Percentiles rank a stretch among this genome's conserved stretches.
phyloP scores from a whole-genome alignment of 2,797 vertebrate species.

The Tinamus major region DNA sequence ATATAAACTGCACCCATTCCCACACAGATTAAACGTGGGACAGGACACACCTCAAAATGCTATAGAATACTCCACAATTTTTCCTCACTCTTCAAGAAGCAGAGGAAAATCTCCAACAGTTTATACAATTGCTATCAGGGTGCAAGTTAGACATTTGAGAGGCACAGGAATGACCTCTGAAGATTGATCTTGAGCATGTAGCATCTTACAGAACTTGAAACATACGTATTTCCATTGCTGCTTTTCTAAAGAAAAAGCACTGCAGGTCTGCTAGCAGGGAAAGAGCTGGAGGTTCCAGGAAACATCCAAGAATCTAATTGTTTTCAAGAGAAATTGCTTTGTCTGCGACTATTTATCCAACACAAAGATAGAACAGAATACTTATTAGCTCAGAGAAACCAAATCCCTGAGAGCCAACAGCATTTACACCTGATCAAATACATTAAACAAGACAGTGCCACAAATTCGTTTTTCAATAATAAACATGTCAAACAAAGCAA shows the following conservation, averaged over 20 bases:
- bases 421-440: background rate
- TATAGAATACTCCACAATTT: background rate
- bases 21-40: background rate
- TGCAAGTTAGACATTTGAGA: background rate
- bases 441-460: background rate
- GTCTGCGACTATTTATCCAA: background rate
- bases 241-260: background rate
- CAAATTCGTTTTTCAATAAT: background rate
- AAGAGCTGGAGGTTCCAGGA: background rate
- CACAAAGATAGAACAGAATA: background rate
- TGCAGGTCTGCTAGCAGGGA: rapidly evolving
- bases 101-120: background rate
- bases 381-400: background rate
- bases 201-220: background rate
- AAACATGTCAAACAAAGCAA: background rate
- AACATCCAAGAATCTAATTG: background rate
- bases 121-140: background rate
- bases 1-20: background rate
- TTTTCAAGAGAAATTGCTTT: background rate
- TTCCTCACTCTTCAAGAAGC: background rate
- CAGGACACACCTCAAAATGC: background rate
- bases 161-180: background rate
- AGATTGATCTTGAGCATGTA: rapidly evolving
- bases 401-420: background rate
- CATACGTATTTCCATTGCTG: background rate